Evolutionary conservation across 2,797 vertebrate genomes (phyloP), one percentile per base, ranked within the genome.

Genomic region (Semaprochilodus insignis): DNA sequence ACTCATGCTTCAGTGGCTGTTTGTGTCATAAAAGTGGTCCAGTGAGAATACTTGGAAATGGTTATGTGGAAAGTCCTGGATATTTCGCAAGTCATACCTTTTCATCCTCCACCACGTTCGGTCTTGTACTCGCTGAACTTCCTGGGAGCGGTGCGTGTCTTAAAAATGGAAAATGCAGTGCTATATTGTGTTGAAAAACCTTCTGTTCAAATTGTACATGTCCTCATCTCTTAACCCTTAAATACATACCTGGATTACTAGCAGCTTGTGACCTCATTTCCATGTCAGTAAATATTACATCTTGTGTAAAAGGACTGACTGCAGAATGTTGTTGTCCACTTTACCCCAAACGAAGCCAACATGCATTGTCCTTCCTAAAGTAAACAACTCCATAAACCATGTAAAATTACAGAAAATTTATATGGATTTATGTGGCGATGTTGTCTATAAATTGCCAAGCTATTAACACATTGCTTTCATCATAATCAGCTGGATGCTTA

Each of bases 1-100:
- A 11, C 27, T 54, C 36, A 54, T 52, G 44, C 16, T 40, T 77
- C 25, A 36, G 16, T 73, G 71, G 71, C 15, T 51, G 69, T 72
- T 73, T 54, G 71, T 55, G 14, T 73, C 17, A 73, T 57, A 74
- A 74, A 72, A 51, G n/a, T 59, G n/a, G 54, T 57, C 52, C 17
- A 74, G 27, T 36, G 27, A 7, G 52, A 74, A 36, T 77, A 72
- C 81, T 77, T 71, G 44, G 81, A 82, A 82, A 31, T 52, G 59
- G 27, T 60, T 36, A 62, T 77, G 65, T 59, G 0, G 54, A 48
- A 76, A 75, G 65, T 76, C 2, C 16, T 70, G n/a, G 14, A 59
- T 62, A 1, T 62, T 52, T 66, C 23, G 15, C 7, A 66, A 15
- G 27, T 55, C 66, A 44, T 44, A 69, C 66, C 34, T 69, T 55